Evolutionary conservation across 1,140 invertebrate species (phyloP), one percentile per base, ranked within the genome.

Genomic region (Heterodera schachtii): DNA sequence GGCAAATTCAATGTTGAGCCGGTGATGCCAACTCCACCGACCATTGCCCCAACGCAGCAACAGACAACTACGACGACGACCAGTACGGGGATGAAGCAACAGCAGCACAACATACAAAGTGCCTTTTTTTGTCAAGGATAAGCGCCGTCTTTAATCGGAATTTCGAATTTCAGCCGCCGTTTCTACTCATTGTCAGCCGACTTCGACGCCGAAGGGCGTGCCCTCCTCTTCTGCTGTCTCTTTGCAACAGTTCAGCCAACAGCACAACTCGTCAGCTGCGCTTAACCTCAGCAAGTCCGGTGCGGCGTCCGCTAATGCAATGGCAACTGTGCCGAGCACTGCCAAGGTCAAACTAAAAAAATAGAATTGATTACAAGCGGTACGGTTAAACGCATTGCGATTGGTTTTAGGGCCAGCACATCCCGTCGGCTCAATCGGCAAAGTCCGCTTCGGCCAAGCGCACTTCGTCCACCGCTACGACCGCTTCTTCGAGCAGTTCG

Each of bases 1-100:
- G 88, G 88, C 31, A 89, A 90, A 66, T 87, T 84, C 64, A 81
- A 80, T 75, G 82, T 81, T 13, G 79, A 86, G 47, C 83, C 80
- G 7, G 49, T 76, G 2, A 11, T 83, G 46, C 60, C 84, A 16
- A 70, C 70, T 16, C 71, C 81, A 8, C 21, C 78, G 49, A 7
- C 71, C 8, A 11, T 52, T 47, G n/a, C 75, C 1, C 66, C 46
- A 73, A 11, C 41, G 11, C 47, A 70, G 16, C 46, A 57, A 13
- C 70, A 70, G 13, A 57, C 60, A 47, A 75, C n/a, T 41, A 71
- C 57, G 1, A 19, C 49, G 73, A 82, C 47, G 57, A 13, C 46
- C 46, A 43, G 41, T 13, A 19, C 13, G 2, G 5, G 57, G 13
- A 19, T n/a, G 11, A 13, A 16, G 71, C 31, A 16, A 13, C 77